These are phyloP conservation scores for Meloidogyne chitwoodi DNA, from an alignment of 1,140 invertebrate genomes.

Conservation along the genomic window DNA sequence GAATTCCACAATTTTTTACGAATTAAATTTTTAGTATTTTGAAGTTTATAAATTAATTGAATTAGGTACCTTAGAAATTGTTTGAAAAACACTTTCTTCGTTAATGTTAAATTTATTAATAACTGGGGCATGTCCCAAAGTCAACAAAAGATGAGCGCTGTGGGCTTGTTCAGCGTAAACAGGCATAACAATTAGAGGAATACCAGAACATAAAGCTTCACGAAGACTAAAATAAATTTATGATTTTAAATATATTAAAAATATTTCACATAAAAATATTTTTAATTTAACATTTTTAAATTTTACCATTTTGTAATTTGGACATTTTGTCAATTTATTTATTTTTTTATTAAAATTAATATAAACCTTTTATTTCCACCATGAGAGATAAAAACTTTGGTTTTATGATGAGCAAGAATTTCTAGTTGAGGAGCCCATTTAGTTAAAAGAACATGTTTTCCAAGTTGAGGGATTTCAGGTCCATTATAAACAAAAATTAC, in stretches of 20 bases:
- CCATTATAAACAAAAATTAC: constrained; percentile 33
- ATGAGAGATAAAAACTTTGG: constrained; percentile 31
- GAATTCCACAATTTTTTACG: neutral
- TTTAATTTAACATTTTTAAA: too few relatives aligned
- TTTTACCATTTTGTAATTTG: too few relatives aligned
- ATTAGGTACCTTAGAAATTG: constrained; percentile 9
- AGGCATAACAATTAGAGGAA: constrained; percentile 34
- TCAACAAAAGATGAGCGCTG: constrained; percentile 19
- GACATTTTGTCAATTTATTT: too few relatives aligned
- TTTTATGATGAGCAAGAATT: constrained; percentile 34
- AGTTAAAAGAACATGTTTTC: constrained; percentile 6
- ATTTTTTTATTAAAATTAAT: too few relatives aligned
- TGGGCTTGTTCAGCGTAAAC: constrained; percentile 27
- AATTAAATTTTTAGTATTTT: neutral
- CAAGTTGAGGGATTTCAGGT: constrained; percentile 5
- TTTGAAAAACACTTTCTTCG: constrained; percentile 9
- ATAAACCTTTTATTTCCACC: constrained; percentile 32
- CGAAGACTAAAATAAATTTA: constrained; percentile 2
- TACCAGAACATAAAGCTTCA: constrained; percentile 25
- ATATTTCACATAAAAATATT: too few relatives aligned
- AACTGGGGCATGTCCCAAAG: constrained; percentile 1
- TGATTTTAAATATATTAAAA: neutral
- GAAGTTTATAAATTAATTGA: neutral
- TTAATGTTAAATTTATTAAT: constrained; percentile 26
- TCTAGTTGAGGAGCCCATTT: constrained; percentile 36